Conservation (phyloP, 2,113 vertebrate genomes). For the Urocolius indicus region DNA sequence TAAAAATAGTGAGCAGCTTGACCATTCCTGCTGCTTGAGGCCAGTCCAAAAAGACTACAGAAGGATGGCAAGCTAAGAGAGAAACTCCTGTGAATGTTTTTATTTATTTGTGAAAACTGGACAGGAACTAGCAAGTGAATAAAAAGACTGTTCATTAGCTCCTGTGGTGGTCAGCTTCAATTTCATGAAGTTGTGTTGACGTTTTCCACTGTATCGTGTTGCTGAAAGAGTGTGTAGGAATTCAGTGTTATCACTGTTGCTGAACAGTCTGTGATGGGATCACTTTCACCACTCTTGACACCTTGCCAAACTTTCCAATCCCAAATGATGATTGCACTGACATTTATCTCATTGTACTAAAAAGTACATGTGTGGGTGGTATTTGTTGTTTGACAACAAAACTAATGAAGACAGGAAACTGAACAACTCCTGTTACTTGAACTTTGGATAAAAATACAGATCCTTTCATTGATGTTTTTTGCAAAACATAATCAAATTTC, state of each 20-base stretch:
- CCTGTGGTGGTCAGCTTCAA: neutral
- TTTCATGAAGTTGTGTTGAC: neutral
- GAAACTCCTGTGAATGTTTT: neutral
- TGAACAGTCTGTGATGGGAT: neutral
- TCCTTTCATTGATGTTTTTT: neutral
- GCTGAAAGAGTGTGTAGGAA: neutral
- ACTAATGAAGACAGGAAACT: constrained; percentile 51
- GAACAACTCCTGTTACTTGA: constrained; percentile 42
- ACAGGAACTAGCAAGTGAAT: neutral
- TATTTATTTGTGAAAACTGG: neutral
- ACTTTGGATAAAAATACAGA: neutral
- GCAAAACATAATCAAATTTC: neutral
- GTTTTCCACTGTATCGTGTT: neutral
- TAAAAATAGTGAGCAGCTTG: constrained; percentile 29
- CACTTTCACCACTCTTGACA: neutral
- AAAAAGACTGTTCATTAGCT: neutral
- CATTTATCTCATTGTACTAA: constrained; percentile 50
- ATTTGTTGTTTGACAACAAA: constrained; percentile 59
- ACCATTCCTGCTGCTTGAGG: neutral
- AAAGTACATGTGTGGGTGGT: constrained; percentile 48
- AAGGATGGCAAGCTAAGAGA: neutral
- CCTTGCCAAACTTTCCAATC: neutral
- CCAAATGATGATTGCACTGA: neutral
- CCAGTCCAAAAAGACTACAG: neutral
- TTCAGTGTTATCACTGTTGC: neutral